These are phyloP conservation scores for Tachuris rubrigastra DNA, from an alignment of 2,113 vertebrate species.

Conservation along the genomic window DNA sequence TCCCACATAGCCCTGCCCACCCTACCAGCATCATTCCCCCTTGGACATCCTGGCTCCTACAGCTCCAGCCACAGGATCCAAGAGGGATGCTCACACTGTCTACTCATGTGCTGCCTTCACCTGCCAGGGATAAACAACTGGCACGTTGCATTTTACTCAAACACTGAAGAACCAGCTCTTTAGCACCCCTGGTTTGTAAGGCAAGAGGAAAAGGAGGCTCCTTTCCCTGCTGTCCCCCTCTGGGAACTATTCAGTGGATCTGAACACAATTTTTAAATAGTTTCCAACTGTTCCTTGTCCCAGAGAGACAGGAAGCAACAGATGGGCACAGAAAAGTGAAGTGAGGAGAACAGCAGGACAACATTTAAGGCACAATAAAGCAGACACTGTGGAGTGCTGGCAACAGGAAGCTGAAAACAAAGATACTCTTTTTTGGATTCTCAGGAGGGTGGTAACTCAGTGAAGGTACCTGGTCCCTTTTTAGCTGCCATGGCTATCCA, in stretches of 20 bases:
- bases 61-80: background rate
- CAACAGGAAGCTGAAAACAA: background rate
- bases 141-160: background rate
- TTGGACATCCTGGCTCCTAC: background rate
- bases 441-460: background rate
- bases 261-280: background rate
- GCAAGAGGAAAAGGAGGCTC: background rate
- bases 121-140: background rate
- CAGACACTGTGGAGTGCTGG: background rate
- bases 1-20: background rate
- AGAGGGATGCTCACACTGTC: background rate
- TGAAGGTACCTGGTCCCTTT: background rate
- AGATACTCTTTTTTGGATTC: background rate
- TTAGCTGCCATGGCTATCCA: background rate
- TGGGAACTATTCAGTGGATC: background rate
- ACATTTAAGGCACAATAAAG: background rate
- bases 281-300: conserved; percentile 12
- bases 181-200: background rate
- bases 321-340: background rate
- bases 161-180: background rate
- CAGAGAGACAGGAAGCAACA: conserved; percentile 9
- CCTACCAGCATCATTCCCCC: background rate
- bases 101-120: background rate
- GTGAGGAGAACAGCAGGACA: conserved; percentile 16
- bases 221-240: background rate